Evolutionary conservation across 2,888 invertebrate genomes (phyloP).

Genomic region (Baronia brevicornis): DNA sequence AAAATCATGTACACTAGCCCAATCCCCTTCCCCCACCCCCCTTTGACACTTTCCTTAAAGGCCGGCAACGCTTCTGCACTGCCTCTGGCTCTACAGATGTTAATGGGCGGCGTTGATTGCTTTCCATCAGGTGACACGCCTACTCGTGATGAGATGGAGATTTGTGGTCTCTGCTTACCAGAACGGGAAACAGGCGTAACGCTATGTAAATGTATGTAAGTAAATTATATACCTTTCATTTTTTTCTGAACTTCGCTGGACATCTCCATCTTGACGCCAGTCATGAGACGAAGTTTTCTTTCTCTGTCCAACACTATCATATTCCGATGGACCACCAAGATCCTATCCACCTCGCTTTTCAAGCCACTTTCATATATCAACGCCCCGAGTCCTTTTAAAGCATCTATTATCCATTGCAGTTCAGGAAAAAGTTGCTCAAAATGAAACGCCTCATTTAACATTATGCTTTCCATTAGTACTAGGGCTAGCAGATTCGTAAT

Average conservation of each 20-base stretch:
- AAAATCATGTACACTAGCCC: too few relatives aligned
- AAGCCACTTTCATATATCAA: slow-evolving; percentile 68
- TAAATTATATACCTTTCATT: slow-evolving; percentile 70
- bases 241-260: slow-evolving; percentile 58
- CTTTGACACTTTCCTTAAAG: too few relatives aligned
- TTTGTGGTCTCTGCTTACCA: too few relatives aligned
- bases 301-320: slow-evolving; percentile 56
- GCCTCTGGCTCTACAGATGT: too few relatives aligned
- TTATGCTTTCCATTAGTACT: slow-evolving; percentile 72
- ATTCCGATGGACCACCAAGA: slow-evolving; percentile 76
- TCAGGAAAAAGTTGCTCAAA: slow-evolving; percentile 65
- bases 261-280: slow-evolving; percentile 48
- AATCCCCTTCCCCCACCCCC: too few relatives aligned
- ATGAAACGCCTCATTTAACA: slow-evolving; percentile 44
- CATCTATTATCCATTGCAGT: slow-evolving; percentile 67
- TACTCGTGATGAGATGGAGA: too few relatives aligned
- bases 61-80: too few relatives aligned
- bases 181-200: too few relatives aligned
- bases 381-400: slow-evolving; percentile 50
- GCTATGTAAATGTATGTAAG: too few relatives aligned
- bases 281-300: slow-evolving; percentile 46
- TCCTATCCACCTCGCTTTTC: slow-evolving; percentile 65
- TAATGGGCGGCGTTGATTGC: too few relatives aligned
- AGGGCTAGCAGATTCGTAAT: slow-evolving; percentile 84
- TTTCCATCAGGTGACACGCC: too few relatives aligned